Conservation (phyloP, 2,888 invertebrate genomes). For the Bombyx huttoni region DNA sequence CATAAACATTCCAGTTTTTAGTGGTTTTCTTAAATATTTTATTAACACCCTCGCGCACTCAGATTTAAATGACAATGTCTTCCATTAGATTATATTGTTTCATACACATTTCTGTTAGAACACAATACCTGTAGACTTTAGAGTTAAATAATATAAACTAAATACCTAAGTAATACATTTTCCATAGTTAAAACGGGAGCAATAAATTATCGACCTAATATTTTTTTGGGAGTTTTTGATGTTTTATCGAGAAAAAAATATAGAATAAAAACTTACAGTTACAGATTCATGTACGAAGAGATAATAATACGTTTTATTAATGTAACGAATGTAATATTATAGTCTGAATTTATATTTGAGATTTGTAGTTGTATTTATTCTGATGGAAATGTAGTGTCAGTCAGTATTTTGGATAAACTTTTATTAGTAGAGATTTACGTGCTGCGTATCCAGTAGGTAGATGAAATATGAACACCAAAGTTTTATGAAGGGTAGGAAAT, state of each 20-base stretch:
- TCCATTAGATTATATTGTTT: constrained; percentile 61
- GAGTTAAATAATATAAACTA: neutral
- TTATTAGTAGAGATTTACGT: constrained; percentile 41
- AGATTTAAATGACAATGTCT: constrained; percentile 52
- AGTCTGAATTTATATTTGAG: constrained; percentile 47
- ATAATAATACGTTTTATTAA: constrained; percentile 25
- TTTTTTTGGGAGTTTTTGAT: constrained; percentile 46
- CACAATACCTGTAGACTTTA: constrained; percentile 12
- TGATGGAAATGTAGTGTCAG: constrained; percentile 46
- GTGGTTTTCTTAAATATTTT: constrained; percentile 14
- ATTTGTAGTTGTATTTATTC: constrained; percentile 60
- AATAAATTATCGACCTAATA: constrained; percentile 50
- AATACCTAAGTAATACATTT: constrained; percentile 6
- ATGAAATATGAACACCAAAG: constrained; percentile 57
- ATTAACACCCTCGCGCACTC: constrained; percentile 20
- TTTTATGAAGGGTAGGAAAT: constrained; percentile 43
- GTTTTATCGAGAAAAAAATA: constrained; percentile 15
- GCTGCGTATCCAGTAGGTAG: constrained; percentile 60
- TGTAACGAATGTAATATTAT: constrained; percentile 22
- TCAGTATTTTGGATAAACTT: constrained; percentile 64
- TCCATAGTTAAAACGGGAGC: constrained; percentile 45
- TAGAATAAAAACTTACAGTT: too few relatives aligned
- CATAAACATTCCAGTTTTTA: constrained; percentile 41
- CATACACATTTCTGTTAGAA: constrained; percentile 19
- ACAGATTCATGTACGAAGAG: constrained; percentile 17